Evolutionary conservation across 2,888 invertebrate species (phyloP), one percentile per base, ranked within the genome.

Genomic region (Phalera bucephala): DNA sequence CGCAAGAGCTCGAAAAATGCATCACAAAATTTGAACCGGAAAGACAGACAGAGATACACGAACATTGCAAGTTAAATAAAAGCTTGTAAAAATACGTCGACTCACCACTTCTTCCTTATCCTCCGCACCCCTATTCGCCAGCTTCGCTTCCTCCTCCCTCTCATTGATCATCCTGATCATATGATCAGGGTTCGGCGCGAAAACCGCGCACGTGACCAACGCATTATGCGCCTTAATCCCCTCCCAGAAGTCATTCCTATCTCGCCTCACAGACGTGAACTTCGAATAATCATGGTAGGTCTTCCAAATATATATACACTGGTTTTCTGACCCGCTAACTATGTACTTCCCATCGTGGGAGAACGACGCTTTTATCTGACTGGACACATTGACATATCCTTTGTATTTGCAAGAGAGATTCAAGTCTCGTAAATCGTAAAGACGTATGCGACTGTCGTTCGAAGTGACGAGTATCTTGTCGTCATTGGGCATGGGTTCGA

Each of bases 311-410:
- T 99, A 99, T 56, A 99, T 96, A 80, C 97, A 98, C 67, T 97
- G 96, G 85, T 99, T 99, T 71, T 99, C 99, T 0, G 98, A 98
- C 0, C 99, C 99, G 71, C 98, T 97, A 0, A 99, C 95, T 29
- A 99, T 97, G 76, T 98, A 99, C 69, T 97, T 97, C 0, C 99
- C 99, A 68, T 99, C 98, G 62, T 98, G 98, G 53, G 98, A 98
- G 69, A 99, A 99, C 21, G 97, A 97, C 0, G 98, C 99, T 66
- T 98, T 97, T 34, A 99, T 99, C 75, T 99, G 99, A 73, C 98
- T 98, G 54, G 97, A 98, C 3, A 96, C 94, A 84, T 99, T 99
- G 0, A 96, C 94, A 72, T 96, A 97, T 0, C 78, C 97, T 67
- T 97, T 97, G 83, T 97, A 98, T 85, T 98, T 98, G 91, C 99